Conservation (phyloP, 2,888 invertebrate genomes). For the Andrena trimmerana region DNA sequence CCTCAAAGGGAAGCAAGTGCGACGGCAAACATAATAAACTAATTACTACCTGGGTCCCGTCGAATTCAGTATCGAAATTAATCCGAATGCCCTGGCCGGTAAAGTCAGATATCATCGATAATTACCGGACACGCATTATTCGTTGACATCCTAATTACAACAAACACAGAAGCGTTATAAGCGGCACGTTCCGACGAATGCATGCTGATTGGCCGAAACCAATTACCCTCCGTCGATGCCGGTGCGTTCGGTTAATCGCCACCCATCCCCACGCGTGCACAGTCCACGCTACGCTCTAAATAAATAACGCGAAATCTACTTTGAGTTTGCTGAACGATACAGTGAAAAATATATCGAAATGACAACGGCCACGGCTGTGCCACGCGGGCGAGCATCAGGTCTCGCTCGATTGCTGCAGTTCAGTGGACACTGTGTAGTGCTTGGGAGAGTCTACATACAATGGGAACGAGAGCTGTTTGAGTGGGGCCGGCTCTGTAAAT, state of each 20-base stretch:
- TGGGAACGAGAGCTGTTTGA: no score
- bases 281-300: conserved; percentile 15
- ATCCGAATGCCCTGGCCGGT: conserved; percentile 51
- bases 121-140: conserved; percentile 60
- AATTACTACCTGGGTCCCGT: conserved; percentile 40
- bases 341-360: conserved; percentile 54
- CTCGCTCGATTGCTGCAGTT: background rate
- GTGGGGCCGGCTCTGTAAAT: no score
- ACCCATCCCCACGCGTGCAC: conserved; percentile 2
- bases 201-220: conserved; percentile 58
- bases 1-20: conserved; percentile 30
- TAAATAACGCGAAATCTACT: conserved; percentile 64
- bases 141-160: conserved; percentile 66
- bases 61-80: conserved; percentile 63
- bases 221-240: conserved; percentile 49
- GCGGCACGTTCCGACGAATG: conserved; percentile 54
- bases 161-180: conserved; percentile 59
- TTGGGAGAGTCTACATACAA: no score
- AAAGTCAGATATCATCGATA: conserved; percentile 68
- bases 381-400: no score
- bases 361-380: background rate
- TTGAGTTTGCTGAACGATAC: conserved; percentile 19
- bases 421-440: background rate
- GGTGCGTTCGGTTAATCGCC: conserved; percentile 46
- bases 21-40: conserved; percentile 58